Base-by-base conservation (phyloP, 2,888 invertebrate species). In the Parascotia fuliginaria region DNA sequence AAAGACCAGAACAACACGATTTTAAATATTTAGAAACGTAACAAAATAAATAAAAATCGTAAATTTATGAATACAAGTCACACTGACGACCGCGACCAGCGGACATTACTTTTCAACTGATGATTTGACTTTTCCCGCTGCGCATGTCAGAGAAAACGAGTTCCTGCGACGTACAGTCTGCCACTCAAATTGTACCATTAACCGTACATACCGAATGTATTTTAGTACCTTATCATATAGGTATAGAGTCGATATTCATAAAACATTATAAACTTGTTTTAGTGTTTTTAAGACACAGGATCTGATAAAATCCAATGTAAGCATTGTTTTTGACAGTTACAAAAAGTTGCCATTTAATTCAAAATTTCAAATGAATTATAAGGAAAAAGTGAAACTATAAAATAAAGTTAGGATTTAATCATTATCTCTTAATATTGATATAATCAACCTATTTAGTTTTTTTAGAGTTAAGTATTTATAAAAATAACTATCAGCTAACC, bases 1-100 rank as follows among this genome's bases (percentile, higher is more conserved):
- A 55, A 69, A 73, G 76, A 78, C 62, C 55, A 73, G 61, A 77
- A 75, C 69, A 65, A 75, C 81, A 79, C 79, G 73, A 81, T 81
- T 79, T 50, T 24, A 70, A 78, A 81, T 82, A 83, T 78, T 81
- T 75, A 79, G 68, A 81, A 81, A 74, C 71, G 65, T 74, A 79
- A 82, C 74, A 87, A 87, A 84, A 81, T 81, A 82, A 83, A 86
- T 85, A 85, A 83, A 82, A 83, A 87, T 86, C 89, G 89, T 87
- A 89, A 86, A 83, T 81, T 72, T 59, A 57, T 65, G 65, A 60
- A 42, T 60, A 73, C 66, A 68, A 75, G 72, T 67, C 65, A 70
- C 53, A 73, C 69, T 72, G 61, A 66, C 79, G 57, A 66, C 88
- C 87, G 65, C 79, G 67, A 64, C 76, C 7, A 64, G 60, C 79